A percentile compares a stretch with the other conserved stretches of the same genome.
Conservation (phyloP, 2,113 vertebrate species). For the Cacatua alba region DNA sequence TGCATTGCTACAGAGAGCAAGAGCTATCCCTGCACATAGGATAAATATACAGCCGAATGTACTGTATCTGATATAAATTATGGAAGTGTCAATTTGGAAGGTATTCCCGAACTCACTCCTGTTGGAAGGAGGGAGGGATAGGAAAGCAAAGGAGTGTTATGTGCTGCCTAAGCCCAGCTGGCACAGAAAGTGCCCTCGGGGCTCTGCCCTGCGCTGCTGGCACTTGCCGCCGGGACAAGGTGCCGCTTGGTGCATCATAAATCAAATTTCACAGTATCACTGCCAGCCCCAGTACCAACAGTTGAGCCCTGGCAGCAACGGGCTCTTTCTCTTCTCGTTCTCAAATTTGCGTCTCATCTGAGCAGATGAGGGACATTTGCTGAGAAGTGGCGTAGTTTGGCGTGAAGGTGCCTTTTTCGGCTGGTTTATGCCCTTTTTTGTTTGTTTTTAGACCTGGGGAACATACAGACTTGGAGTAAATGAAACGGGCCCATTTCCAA, state of each 20-base stretch:
- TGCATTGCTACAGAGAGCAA: rapidly evolving
- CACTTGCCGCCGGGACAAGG: rapidly evolving
- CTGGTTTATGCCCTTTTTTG: background rate
- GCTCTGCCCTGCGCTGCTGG: background rate
- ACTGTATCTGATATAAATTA: background rate
- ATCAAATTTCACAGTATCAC: constrained; percentile 66
- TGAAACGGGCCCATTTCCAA: background rate
- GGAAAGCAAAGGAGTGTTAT: background rate
- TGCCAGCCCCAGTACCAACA: background rate
- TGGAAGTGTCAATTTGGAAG: background rate
- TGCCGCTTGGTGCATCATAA: background rate
- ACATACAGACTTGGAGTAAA: background rate
- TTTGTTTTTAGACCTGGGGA: constrained; percentile 33
- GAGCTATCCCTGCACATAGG: background rate
- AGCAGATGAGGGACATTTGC: background rate
- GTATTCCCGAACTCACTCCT: background rate
- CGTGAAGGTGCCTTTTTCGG: background rate
- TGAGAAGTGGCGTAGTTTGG: background rate
- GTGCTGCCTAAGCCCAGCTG: background rate
- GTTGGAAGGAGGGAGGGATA: background rate
- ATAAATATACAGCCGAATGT: background rate
- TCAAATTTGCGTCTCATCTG: background rate
- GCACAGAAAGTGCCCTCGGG: background rate
- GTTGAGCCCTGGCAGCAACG: background rate
- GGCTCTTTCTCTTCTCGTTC: background rate